A percentile compares a stretch with the other conserved stretches of the same genome.
These are phyloP conservation scores for Pseudoatta argentina DNA, from an alignment of 1,140 invertebrate genomes.

Conservation along the genomic window DNA sequence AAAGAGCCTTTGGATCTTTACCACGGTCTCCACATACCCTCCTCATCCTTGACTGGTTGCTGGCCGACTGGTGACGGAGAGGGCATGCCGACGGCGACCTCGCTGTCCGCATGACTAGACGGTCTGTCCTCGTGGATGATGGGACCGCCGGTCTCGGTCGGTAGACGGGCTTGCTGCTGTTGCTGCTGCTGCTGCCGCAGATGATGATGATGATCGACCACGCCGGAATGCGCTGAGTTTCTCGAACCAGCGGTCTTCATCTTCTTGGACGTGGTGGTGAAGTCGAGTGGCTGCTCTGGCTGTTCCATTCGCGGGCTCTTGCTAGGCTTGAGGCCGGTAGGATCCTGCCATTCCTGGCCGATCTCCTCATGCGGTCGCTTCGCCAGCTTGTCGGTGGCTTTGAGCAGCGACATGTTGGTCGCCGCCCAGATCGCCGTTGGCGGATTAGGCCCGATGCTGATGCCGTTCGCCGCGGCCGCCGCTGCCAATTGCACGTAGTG, in stretches of 20 bases:
- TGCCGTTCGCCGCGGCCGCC: conserved; percentile 84
- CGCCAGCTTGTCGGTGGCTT: conserved; percentile 83
- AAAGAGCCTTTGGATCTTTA: conserved; percentile 69
- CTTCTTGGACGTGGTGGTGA: conserved; percentile 83
- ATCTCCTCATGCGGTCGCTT: conserved; percentile 83
- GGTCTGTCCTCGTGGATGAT: conserved; percentile 79
- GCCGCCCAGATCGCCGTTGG: conserved; percentile 85
- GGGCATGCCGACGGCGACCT: conserved; percentile 75
- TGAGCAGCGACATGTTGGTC: conserved; percentile 85
- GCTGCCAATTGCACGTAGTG: conserved; percentile 87
- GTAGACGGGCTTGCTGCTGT: conserved; percentile 63
- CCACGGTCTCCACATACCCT: conserved; percentile 86
- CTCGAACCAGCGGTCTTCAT: conserved; percentile 72
- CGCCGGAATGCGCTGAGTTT: conserved; percentile 38
- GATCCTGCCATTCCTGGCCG: conserved; percentile 71
- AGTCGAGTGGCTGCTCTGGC: conserved; percentile 83
- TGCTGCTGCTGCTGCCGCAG: conserved; percentile 38
- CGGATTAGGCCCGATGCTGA: conserved; percentile 85
- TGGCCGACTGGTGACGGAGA: conserved; percentile 77
- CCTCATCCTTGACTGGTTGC: conserved; percentile 83
- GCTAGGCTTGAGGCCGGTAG: conserved; percentile 67
- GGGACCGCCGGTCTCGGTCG: conserved; percentile 73
- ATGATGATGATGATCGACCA: conserved; percentile 62
- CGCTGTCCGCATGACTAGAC: conserved; percentile 78
- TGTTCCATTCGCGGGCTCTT: conserved; percentile 82